Percentiles rank a stretch among this genome's conserved stretches.
Evolutionary conservation across 2,113 vertebrate genomes (phyloP).

Genomic region (Eurystomus gularis): DNA sequence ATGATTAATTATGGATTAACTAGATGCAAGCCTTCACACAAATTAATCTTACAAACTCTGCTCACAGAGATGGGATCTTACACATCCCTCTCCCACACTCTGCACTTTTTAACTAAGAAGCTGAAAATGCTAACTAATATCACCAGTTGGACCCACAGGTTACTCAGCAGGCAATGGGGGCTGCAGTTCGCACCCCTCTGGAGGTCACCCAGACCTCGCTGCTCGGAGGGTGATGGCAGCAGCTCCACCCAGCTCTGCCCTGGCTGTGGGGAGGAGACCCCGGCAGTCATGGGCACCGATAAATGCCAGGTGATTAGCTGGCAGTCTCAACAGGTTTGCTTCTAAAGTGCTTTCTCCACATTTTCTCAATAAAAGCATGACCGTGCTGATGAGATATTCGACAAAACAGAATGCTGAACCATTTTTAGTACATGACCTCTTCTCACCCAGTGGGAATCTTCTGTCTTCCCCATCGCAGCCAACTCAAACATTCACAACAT

Average conservation of each 20-base stretch:
- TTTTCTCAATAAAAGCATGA: background rate
- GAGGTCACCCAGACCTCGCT: background rate
- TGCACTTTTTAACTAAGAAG: background rate
- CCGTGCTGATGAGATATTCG: background rate
- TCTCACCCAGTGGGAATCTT: background rate
- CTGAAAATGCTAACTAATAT: background rate
- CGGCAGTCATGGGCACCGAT: background rate
- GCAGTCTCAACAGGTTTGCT: background rate
- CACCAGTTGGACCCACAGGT: fast-evolving
- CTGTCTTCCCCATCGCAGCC: background rate
- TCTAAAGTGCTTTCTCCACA: background rate
- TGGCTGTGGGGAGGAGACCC: background rate
- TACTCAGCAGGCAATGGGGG: background rate
- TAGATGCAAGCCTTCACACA: constrained; percentile 26
- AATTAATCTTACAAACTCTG: constrained; percentile 43
- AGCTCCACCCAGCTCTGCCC: background rate
- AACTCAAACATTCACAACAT: background rate
- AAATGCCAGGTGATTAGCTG: background rate
- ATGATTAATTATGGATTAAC: constrained; percentile 56
- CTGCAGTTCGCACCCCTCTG: background rate
- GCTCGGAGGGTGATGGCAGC: background rate
- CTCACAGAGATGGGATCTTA: background rate
- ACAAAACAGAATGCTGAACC: constrained; percentile 26
- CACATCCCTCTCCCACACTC: background rate
- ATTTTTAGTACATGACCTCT: background rate